phyloP scores from a whole-genome alignment of 35 echinoderm and acorn worm genomes.

The Apostichopus californicus region DNA sequence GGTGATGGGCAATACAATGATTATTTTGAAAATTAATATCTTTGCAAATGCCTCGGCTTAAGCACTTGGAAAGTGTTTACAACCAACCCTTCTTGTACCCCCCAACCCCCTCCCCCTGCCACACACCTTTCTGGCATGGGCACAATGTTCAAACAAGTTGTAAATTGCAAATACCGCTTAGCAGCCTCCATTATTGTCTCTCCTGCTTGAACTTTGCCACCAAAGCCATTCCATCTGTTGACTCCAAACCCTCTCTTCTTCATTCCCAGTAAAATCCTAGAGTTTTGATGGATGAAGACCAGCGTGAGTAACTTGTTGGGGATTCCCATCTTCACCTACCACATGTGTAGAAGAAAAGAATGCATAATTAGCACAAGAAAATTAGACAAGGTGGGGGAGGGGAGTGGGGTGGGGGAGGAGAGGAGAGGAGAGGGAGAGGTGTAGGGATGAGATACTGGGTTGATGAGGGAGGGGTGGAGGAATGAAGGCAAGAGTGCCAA shows the following conservation, averaged over 20 bases:
- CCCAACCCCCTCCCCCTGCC: background rate
- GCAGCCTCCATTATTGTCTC: conserved; percentile 86
- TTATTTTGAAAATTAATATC: too few relatives aligned
- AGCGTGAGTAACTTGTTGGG: conserved; percentile 92
- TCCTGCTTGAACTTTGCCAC: conserved; percentile 80
- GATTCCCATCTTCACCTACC: conserved; percentile 43
- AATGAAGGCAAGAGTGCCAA: too few relatives aligned
- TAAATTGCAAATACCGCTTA: conserved; percentile 57
- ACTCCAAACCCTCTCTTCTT: conserved; percentile 97
- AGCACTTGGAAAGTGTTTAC: background rate
- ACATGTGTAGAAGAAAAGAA: too few relatives aligned
- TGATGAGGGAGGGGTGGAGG: too few relatives aligned
- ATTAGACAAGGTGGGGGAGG: too few relatives aligned
- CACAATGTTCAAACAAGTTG: background rate
- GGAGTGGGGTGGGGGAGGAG: too few relatives aligned
- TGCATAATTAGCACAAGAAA: too few relatives aligned
- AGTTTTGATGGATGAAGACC: conserved; percentile 61
- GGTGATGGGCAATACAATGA: too few relatives aligned
- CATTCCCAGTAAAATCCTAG: conserved; percentile 75
- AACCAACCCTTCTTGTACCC: background rate
- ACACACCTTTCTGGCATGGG: too few relatives aligned
- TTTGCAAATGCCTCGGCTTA: too few relatives aligned
- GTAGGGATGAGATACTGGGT: too few relatives aligned
- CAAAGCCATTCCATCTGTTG: conserved; percentile 96
- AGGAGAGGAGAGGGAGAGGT: too few relatives aligned